A percentile compares a stretch with the other conserved stretches of the same genome.
Evolutionary conservation across 2,888 invertebrate species (phyloP).

Genomic region (Bellardia bayeri): DNA sequence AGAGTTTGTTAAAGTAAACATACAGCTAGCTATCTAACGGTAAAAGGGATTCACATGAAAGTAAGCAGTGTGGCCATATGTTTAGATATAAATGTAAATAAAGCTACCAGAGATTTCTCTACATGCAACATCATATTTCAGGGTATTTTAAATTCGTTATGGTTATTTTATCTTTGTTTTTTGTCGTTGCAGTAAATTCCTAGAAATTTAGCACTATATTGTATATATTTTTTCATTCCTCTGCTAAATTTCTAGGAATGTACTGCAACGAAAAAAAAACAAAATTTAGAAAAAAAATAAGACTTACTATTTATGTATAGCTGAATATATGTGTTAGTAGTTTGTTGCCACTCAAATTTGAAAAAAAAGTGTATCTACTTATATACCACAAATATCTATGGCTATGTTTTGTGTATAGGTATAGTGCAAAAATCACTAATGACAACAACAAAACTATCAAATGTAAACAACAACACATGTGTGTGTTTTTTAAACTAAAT

Average conservation of each 20-base stretch:
- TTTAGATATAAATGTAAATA: no score
- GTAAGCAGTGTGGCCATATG: not conserved
- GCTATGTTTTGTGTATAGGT: not conserved
- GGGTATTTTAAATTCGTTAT: not conserved
- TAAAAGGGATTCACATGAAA: conserved; percentile 28
- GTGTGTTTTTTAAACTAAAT: conserved; percentile 21
- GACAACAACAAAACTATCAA: conserved; percentile 47
- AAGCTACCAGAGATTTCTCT: not conserved
- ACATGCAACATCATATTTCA: not conserved
- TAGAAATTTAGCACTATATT: no score
- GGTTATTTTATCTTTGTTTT: conserved; percentile 1
- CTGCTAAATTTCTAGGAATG: conserved; percentile 55
- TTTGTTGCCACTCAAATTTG: conserved; percentile 30
- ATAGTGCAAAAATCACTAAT: conserved; percentile 49
- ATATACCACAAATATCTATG: not conserved
- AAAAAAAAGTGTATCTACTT: conserved; percentile 15
- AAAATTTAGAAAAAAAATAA: conserved; percentile 8
- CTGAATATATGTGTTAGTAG: conserved; percentile 58
- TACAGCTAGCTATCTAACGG: not conserved
- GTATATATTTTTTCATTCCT: not conserved
- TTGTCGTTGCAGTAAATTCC: no score
- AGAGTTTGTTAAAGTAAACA: conserved; percentile 5
- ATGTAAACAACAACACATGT: conserved; percentile 32
- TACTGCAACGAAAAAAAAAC: conserved; percentile 47
- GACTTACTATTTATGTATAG: not conserved